Evolutionary conservation across 2,113 vertebrate species (phyloP), one percentile per base, ranked within the genome.

Genomic region (Gopherus evgoodei): DNA sequence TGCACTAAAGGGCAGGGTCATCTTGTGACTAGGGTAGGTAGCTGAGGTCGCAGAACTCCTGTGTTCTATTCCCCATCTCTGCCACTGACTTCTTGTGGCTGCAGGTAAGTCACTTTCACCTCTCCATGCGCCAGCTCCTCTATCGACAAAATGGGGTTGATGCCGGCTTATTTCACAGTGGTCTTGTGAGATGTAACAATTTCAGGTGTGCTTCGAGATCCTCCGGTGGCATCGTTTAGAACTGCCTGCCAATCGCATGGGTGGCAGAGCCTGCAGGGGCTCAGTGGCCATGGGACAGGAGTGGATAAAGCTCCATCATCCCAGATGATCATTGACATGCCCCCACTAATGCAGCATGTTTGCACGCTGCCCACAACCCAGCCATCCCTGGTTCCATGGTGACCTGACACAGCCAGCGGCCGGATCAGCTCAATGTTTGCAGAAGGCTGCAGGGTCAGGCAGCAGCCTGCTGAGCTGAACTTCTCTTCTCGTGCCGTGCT

Each of bases 331-430:
- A 35, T 21, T 72, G 16, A n/a, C n/a, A n/a, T 75, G 69, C n/a
- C 69, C 29, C 13, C 59, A 16, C 59, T 62, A 35, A 62, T 2
- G 29, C 59, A 35, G 29, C 59, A 35, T 31, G 29, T 62, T 16
- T 62, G 59, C 12, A 35, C 35, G 13, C 2, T 31, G 29, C 59
- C 59, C 59, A 35, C 6, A 1, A 31, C 59, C 59, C 13, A 7
- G 29, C 59, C 1, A 0, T 1, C 25, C 65, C 78, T 0, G 1
- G 54, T 31, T 17, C 78, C 42, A 42, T 1, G 29, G 81, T 1
- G 81, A 50, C 1, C 72, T 52, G 81, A 78, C 44, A n/a, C 76
- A 75, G 50, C 91, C 1, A 6, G 54, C 27, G 0, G 2, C 44
- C 52, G n/a, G 65, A 72, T 72, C 65, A 38, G n/a, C 65, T 38